Evolutionary conservation across 2,888 invertebrate species (phyloP).

Genomic region (Neria commutata): DNA sequence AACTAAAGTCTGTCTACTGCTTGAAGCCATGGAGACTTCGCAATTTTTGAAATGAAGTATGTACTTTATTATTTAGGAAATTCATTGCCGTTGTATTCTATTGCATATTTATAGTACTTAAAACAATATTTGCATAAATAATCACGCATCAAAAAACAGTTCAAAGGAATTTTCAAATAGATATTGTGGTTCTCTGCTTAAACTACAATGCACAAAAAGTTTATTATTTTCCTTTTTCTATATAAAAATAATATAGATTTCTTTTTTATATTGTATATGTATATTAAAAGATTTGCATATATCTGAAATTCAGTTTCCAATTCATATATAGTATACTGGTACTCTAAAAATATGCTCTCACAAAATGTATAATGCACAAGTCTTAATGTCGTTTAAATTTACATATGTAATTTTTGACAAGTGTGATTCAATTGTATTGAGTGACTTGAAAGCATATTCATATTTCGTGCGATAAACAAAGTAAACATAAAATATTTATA

Average conservation of each 20-base stretch:
- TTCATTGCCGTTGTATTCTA: no score
- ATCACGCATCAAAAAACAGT: no score
- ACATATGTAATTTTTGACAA: background rate
- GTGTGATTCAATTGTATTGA: background rate
- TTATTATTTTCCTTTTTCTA: background rate
- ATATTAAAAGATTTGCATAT: background rate
- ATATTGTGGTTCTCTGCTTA: no score
- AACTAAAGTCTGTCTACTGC: no score
- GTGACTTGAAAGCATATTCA: background rate
- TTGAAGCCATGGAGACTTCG: no score
- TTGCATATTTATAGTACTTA: no score
- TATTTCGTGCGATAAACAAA: background rate
- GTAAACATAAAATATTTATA: background rate
- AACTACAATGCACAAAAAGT: no score
- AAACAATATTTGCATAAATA: no score
- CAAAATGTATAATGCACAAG: background rate
- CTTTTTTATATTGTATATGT: background rate
- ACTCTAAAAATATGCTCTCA: background rate
- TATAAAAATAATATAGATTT: background rate
- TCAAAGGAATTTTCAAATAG: no score
- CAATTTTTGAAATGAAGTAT: no score
- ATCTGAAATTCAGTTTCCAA: background rate
- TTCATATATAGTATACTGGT: background rate
- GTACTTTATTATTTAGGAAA: no score
- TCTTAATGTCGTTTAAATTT: background rate